Evolutionary conservation across 1,140 invertebrate genomes (phyloP), one percentile per base, ranked within the genome.

Genomic region (Achatina immaculata): DNA sequence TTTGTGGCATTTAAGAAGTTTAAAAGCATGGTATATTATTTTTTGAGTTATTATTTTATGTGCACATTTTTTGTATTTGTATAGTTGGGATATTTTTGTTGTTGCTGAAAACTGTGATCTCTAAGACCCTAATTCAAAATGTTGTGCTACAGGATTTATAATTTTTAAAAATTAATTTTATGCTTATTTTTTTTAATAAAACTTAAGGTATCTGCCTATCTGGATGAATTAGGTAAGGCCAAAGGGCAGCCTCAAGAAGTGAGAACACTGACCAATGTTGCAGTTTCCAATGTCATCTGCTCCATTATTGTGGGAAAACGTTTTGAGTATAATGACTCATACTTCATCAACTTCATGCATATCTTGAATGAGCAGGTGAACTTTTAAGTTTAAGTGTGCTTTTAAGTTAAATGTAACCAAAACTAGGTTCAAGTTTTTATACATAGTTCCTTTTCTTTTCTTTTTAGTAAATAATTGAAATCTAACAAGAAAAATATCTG

Each of bases 241-340:
- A 74, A 36, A 34, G 81, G 74, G 43, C 7, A 75, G 42, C 82
- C 86, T 36, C 45, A 82, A 9, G n/a, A 48, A 24, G 21, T 58
- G 1, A 45, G 28, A 38, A 68, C 42, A 28, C 24, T 43, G 21
- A 36, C 28, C 16, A 58, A 34, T 40, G 65, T 34, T 24, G 31
- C 36, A 4, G 94, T 97, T 77, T 96, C 95, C 88, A 98, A 98
- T 90, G 95, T 98, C 0, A 97, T 98, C 81, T 97, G 96, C 89
- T 95, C 95, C 42, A 94, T 98, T 58, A 94, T 96, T 83, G 97
- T 97, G 96, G 95, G 95, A n/a, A 94, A 96, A 0, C 93, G 96
- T 16, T 80, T 93, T 14, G 82, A 85, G 19, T 88, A 91, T 73
- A 86, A 93, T 78, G 92, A 94, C 55, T n/a, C 48, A 14, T 48